Conservation (phyloP, 2,888 invertebrate species). For the Apodemia mormo region DNA sequence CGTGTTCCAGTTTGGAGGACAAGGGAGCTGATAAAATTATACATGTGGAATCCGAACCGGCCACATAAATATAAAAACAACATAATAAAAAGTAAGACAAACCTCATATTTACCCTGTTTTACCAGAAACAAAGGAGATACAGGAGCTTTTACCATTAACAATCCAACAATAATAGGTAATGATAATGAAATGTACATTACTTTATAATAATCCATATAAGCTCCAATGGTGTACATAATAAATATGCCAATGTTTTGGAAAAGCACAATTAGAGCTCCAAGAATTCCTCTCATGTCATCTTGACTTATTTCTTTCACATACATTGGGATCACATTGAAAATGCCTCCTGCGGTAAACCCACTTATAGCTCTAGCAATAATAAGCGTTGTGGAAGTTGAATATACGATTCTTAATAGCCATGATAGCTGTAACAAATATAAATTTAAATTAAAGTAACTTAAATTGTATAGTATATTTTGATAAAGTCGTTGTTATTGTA, state of each 20-base stretch:
- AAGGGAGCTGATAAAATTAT: background rate
- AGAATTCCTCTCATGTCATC: conserved; percentile 25
- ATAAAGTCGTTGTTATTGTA: too few relatives aligned
- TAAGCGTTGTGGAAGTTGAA: conserved; percentile 4
- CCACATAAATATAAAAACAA: too few relatives aligned
- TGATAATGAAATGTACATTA: background rate
- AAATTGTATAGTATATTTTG: too few relatives aligned
- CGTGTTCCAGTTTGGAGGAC: background rate
- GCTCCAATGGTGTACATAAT: conserved; percentile 24
- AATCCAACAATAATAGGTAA: conserved; percentile 16
- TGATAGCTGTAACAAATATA: conserved; percentile 17
- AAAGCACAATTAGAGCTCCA: conserved; percentile 19
- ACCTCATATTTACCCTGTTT: conserved; percentile 22
- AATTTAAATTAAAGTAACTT: too few relatives aligned
- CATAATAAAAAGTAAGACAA: background rate
- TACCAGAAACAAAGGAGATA: conserved; percentile 11
- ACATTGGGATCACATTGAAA: conserved; percentile 17
- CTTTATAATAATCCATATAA: conserved; percentile 21
- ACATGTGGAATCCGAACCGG: too few relatives aligned
- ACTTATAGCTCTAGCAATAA: conserved; percentile 21
- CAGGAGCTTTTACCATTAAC: conserved; percentile 15
- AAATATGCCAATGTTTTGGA: conserved; percentile 23
- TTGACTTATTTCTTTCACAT: conserved; percentile 26
- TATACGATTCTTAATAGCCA: conserved; percentile 19
- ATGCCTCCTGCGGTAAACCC: conserved; percentile 19